Evolutionary conservation across 2,888 invertebrate species (phyloP).

Genomic region (Electrophaes corylata): DNA sequence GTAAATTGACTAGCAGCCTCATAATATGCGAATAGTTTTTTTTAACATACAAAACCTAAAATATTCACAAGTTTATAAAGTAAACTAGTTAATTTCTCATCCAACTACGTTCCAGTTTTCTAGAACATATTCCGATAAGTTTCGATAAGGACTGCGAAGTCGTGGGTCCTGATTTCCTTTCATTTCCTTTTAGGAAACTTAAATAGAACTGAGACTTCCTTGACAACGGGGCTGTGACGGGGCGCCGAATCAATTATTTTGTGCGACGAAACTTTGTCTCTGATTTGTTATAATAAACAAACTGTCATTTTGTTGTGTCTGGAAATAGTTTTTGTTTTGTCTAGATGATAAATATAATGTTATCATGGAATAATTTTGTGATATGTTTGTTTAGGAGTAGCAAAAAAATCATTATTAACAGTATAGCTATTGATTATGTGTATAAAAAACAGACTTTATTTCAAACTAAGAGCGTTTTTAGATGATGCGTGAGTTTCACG

Average conservation of each 20-base stretch:
- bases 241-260: conserved; percentile 82
- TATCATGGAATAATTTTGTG: too few relatives aligned
- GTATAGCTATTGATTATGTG: too few relatives aligned
- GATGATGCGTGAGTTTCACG: too few relatives aligned
- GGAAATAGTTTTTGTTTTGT: conserved; percentile 50
- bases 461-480: too few relatives aligned
- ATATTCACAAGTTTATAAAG: neutral
- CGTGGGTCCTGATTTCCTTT: conserved; percentile 80
- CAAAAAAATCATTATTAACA: too few relatives aligned
- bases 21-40: too few relatives aligned
- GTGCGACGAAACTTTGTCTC: conserved; percentile 73
- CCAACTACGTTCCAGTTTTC: conserved; percentile 51
- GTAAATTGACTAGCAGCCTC: too few relatives aligned
- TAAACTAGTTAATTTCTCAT: conserved; percentile 32
- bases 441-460: too few relatives aligned
- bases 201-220: conserved; percentile 82
- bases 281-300: conserved; percentile 60
- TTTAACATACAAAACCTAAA: too few relatives aligned
- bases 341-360: conserved; percentile 28
- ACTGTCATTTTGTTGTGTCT: conserved; percentile 59
- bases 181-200: conserved; percentile 84
- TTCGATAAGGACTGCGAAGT: conserved; percentile 76
- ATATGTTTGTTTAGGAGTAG: too few relatives aligned
- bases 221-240: too few relatives aligned
- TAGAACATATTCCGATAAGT: conserved; percentile 76